A percentile compares a stretch with the other conserved stretches of the same genome.
Evolutionary conservation across 2,797 vertebrate species (phyloP).

Genomic region (Mus minutoides): DNA sequence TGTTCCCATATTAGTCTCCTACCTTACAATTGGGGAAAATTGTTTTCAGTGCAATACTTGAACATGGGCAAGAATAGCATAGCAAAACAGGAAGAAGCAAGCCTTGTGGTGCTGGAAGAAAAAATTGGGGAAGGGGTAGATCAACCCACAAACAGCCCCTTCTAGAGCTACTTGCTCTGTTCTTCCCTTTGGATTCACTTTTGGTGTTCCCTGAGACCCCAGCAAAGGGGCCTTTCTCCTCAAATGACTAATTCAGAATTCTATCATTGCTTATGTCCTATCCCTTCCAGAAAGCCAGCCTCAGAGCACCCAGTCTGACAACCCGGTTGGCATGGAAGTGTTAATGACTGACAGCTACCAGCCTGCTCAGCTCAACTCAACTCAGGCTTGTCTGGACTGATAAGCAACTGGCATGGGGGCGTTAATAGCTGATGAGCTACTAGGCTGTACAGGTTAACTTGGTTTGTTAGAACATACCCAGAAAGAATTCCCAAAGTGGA

Average conservation of each 20-base stretch:
- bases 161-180: neutral
- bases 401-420: conserved; percentile 17
- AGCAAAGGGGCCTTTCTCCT: conserved; percentile 8
- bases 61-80: neutral
- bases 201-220: neutral
- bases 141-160: neutral
- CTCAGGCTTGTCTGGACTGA: neutral
- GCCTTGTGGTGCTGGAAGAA: neutral
- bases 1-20: neutral
- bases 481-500: conserved; percentile 36
- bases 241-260: neutral
- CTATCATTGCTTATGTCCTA: neutral
- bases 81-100: neutral
- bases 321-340: conserved; percentile 22
- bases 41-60: neutral
- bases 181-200: conserved; percentile 33
- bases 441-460: conserved; percentile 19
- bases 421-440: neutral
- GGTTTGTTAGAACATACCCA: neutral
- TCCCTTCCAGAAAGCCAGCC: neutral
- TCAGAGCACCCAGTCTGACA: neutral
- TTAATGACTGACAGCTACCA: conserved; percentile 6
- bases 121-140: neutral
- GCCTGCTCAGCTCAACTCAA: neutral
- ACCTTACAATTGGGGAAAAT: neutral